Percentiles rank a stretch among this genome's conserved stretches.
Evolutionary conservation across 2,888 invertebrate species (phyloP).

Genomic region (Plagodis dolabraria): DNA sequence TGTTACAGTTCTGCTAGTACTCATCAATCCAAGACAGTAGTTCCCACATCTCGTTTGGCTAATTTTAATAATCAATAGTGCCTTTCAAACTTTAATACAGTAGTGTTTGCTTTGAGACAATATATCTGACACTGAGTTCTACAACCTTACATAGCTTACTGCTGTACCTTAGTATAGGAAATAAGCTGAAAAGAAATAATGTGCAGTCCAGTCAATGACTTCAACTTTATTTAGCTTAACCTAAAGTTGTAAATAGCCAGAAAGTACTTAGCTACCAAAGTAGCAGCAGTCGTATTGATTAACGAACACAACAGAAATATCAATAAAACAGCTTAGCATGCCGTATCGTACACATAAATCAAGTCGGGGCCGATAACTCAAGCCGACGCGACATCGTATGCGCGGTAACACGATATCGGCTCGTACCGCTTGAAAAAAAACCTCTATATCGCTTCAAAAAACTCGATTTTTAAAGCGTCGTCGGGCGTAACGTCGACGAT

Average conservation of each 20-base stretch:
- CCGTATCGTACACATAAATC: conserved; percentile 31
- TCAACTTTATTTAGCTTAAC: background rate
- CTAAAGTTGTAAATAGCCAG: background rate
- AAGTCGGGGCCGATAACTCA: conserved; percentile 34
- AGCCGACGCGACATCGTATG: conserved; percentile 34
- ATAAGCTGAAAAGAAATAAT: too few species aligned
- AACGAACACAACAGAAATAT: conserved; percentile 27
- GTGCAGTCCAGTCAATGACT: background rate
- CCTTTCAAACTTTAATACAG: too few species aligned
- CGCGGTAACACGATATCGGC: conserved; percentile 33
- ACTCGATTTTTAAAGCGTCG: conserved; percentile 40
- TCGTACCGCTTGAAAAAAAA: conserved; percentile 19
- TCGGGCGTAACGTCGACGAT: conserved; percentile 63
- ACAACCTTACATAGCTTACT: too few species aligned
- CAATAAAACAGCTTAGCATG: conserved; percentile 28
- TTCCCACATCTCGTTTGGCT: too few species aligned
- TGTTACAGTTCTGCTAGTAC: too few species aligned
- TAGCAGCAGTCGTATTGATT: conserved; percentile 9
- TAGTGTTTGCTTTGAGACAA: too few species aligned
- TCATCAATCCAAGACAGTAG: too few species aligned
- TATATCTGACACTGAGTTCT: too few species aligned
- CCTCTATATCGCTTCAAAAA: conserved; percentile 28
- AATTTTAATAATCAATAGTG: too few species aligned
- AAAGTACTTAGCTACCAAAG: background rate
- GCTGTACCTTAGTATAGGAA: too few species aligned